Evolutionary conservation across 2,888 invertebrate genomes (phyloP), one percentile per base, ranked within the genome.

Genomic region (Drosophila macrothrix): DNA sequence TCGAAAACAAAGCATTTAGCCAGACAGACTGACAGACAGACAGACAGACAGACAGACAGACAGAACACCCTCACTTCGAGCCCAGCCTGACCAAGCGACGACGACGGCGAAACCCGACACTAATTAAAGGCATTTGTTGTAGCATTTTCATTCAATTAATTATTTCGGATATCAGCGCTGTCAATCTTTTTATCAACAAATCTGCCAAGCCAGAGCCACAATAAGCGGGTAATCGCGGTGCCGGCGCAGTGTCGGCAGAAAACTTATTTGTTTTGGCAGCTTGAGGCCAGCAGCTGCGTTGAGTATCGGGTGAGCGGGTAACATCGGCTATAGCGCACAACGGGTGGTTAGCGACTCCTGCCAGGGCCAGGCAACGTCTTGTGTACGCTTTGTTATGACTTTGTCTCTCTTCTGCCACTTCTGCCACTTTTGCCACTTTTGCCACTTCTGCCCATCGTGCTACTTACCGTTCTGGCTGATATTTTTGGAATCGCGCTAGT

Each of bases 111-210:
- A 87, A 90, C 76, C 82, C 84, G 87, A 88, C 80, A 90, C 91
- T 90, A 91, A 91, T 91, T 90, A 90, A 88, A 84, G 80, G 86
- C 87, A 84, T 84, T 88, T 90, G 82, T 90, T 90, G 90, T 80
- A 85, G 75, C 78, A 78, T 76, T 86, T 85, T 88, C 83, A 89
- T 89, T 88, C 90, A 91, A 91, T 90, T 91, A 92, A 90, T 91
- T 92, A 91, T 85, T 91, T 90, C 72, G 79, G 80, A 85, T 87
- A 92, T 92, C 92, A 92, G 68, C 85, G 81, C 88, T 90, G 91
- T 88, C 91, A 90, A 92, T 91, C 90, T 86, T 74, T 78, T 78
- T 83, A 86, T 82, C 90, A 73, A 75, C 72, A 85, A 83, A 83
- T 91, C 90, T 88, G 86, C 73, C 75, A 78, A 65, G 61, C 56